Conservation (phyloP, 2,888 invertebrate species). For the Zaprionus obscuricornis region DNA sequence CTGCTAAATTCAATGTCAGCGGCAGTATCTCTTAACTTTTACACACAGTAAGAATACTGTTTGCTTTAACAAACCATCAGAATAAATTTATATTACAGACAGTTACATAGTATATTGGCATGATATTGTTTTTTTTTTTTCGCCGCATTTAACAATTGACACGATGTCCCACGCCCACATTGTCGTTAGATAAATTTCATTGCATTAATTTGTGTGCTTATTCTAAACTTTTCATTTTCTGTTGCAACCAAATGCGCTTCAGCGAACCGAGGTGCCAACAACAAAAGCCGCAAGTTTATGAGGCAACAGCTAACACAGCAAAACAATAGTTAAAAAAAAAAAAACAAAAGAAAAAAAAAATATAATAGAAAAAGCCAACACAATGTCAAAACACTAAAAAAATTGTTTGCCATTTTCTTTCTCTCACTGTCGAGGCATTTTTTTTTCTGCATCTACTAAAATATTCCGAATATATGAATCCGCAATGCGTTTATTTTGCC, state of each 20-base stretch:
- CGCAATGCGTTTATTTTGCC: constrained; percentile 7
- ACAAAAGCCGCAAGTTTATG: constrained; percentile 61
- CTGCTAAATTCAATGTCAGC: neutral
- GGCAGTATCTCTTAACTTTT: no score
- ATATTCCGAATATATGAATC: constrained; percentile 22
- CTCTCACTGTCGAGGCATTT: neutral
- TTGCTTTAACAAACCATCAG: no score
- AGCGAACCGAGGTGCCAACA: no score
- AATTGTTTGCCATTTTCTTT: constrained; percentile 17
- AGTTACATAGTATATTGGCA: no score
- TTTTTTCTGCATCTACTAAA: neutral
- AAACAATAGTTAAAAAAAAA: constrained; percentile 39
- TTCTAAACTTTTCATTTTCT: no score
- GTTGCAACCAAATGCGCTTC: constrained; percentile 22
- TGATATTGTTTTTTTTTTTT: no score
- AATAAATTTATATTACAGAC: no score
- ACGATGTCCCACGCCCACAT: no score
- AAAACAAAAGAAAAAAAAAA: constrained; percentile 34
- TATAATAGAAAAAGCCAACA: constrained; percentile 9
- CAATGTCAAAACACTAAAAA: constrained; percentile 49
- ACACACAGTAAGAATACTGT: no score
- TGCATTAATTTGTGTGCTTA: no score
- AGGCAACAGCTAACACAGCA: constrained; percentile 9
- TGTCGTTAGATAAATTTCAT: no score
- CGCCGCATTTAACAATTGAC: no score